Conservation (phyloP, 1,140 invertebrate genomes). For the Lordiphosa clarofinis region DNA sequence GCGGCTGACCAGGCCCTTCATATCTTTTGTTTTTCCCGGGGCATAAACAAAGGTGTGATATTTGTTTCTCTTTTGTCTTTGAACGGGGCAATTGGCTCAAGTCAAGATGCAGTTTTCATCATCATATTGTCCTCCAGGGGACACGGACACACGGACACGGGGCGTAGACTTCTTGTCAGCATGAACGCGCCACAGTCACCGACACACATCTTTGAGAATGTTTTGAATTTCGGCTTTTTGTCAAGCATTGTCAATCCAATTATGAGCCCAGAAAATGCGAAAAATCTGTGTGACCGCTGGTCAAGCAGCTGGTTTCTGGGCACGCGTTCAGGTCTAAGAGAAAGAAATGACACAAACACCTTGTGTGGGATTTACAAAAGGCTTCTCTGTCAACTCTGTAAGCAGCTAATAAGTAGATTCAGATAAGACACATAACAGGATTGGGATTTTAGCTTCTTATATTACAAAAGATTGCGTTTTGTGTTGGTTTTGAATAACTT, state of each 20-base stretch:
- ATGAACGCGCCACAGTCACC: constrained; percentile 38
- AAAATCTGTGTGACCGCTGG: constrained; percentile 44
- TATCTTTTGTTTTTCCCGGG: constrained; percentile 21
- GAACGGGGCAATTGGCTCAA: constrained; percentile 77
- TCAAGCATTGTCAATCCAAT: constrained; percentile 62
- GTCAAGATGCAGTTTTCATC: constrained; percentile 63
- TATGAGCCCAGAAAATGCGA: constrained; percentile 40
- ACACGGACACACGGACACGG: background rate
- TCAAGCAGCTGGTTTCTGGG: constrained; percentile 44
- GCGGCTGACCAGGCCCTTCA: constrained; percentile 45
- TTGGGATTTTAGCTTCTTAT: too few relatives aligned
- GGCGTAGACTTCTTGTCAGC: constrained; percentile 66
- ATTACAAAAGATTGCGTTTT: too few relatives aligned
- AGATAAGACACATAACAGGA: constrained; percentile 19
- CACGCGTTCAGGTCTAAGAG: constrained; percentile 46
- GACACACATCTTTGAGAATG: constrained; percentile 10
- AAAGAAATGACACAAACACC: too few relatives aligned
- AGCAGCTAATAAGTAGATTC: constrained; percentile 45
- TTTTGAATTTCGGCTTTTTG: constrained; percentile 1
- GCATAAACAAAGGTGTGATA: constrained; percentile 77
- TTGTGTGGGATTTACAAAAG: constrained; percentile 36
- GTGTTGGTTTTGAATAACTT: too few relatives aligned
- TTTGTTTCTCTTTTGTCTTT: constrained; percentile 74
- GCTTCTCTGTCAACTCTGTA: constrained; percentile 11
- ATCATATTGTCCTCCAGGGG: constrained; percentile 10